Base-by-base conservation (phyloP, 2,113 vertebrate species). In the Stigmatopora nigra region DNA sequence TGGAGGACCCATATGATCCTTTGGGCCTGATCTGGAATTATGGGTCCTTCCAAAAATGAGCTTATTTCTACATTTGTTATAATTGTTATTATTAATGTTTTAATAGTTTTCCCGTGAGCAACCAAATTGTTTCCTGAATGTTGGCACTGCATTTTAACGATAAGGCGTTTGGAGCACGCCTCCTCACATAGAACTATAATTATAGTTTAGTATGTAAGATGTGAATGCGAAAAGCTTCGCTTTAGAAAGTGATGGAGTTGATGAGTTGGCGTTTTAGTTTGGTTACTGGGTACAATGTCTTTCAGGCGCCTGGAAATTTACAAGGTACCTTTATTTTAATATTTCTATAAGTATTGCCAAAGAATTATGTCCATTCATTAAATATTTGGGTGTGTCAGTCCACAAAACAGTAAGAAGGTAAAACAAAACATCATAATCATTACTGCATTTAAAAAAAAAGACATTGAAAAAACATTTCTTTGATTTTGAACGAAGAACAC, bases 1-100 rank as follows among this genome's bases (percentile, higher is more conserved):
- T 81, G 82, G 84, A 69, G 64, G 1, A 69, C 51, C 36, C 61
- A 56, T 60, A 64, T 58, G 56, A 65, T 72, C 78, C 71, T 73
- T 48, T 63, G 55, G 65, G 61, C 67, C 49, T 61, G 59, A 57
- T 65, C 65, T 72, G 67, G 62, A 69, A 75, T 79, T 73, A 81
- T 71, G 61, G 63, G 25, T 49, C 64, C 38, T 44, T 57, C 44
- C 7, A 64, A 78, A 60, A 73, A 75, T 57, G 64, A 9, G 4
- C 44, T 17, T 36, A 16, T 19, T n/a, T 13, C 19, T 5, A n/a
- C 31, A 48, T 17, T 12, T 46, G 13, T 10, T 31, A 17, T 41
- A 6, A 31, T 31, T 31, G 3, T 31, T 31, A 31, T 31, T 31
- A 31, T 31, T 35, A 48, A 13, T 45, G 5, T 47, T 49, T n/a